Evolutionary conservation across 2,888 invertebrate species (phyloP).

Genomic region (Lochmaea capreae): DNA sequence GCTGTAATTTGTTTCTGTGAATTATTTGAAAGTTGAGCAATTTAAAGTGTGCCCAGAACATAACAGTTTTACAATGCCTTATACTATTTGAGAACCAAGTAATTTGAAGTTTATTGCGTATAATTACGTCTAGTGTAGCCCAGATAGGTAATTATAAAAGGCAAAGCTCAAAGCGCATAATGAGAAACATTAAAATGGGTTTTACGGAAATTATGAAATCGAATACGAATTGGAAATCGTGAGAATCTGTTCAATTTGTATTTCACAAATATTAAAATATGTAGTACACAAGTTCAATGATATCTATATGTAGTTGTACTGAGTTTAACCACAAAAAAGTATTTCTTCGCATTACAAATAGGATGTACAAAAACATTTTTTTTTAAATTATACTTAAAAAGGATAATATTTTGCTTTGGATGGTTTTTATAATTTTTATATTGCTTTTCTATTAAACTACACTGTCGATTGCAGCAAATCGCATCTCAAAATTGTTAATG

Average conservation of each 20-base stretch:
- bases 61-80: slow-evolving; percentile 16
- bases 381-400: too few species aligned
- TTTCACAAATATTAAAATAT: slow-evolving; percentile 4
- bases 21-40: background rate
- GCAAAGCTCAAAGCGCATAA: background rate
- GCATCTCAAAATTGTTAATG: too few species aligned
- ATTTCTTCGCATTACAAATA: background rate
- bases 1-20: background rate
- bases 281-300: background rate
- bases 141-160: slow-evolving; percentile 19
- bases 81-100: slow-evolving; percentile 15
- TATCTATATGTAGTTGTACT: background rate
- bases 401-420: too few species aligned
- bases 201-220: slow-evolving; percentile 13
- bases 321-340: background rate
- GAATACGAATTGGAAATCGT: slow-evolving; percentile 9
- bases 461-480: too few species aligned
- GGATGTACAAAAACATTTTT: too few species aligned
- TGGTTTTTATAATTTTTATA: too few species aligned
- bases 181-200: slow-evolving; percentile 4
- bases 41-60: background rate
- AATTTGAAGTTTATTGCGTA: slow-evolving; percentile 19
- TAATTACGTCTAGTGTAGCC: slow-evolving; percentile 22
- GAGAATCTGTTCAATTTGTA: slow-evolving; percentile 2
- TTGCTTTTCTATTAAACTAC: too few species aligned